Evolutionary conservation across 2,888 invertebrate genomes (phyloP), one percentile per base, ranked within the genome.

Genomic region (Diadromus collaris): DNA sequence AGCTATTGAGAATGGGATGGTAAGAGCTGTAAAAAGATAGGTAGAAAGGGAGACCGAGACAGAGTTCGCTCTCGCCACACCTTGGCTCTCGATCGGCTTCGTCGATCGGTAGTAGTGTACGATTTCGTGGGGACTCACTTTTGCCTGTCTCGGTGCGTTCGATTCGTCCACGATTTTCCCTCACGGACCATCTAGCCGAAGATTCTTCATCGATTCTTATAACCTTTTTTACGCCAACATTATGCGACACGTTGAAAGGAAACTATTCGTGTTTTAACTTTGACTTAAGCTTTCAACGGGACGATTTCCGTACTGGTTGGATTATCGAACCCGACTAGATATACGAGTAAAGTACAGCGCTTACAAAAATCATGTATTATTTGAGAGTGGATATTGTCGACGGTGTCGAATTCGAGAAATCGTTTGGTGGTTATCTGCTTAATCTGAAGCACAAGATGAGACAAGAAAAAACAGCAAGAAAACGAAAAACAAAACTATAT

Each of bases 11-110:
- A 78, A 71, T 58, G 80, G 68, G 76, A 78, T 48, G 73, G 75
- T 64, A 61, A 70, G 78, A 78, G 63, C 56, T 24, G 51, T 68
- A 76, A 79, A 70, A 48, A 63, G 70, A 69, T 51, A 19, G 69
- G 74, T 51, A 46, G 65, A 64, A 44, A 77, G 67, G 67, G 74
- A 44, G 60, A 48, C 27, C 7, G 21, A 48, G 69, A 73, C 64
- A 75, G 72, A 80, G 73, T 68, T 75, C 74, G 75, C 76, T 78
- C 76, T 78, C 85, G 88, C 86, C 87, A 88, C 87, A 88, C 88
- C 88, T 88, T 86, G 83, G 80, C 74, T 78, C 80, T 82, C 86
- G 83, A 73, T 84, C 82, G 81, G 65, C 69, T 78, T 54, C 56
- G 77, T 80, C 81, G 84, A 86, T 85, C 86, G 82, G 72, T 68